Conservation (phyloP, 2,113 vertebrate genomes). For the Theropithecus gelada region DNA sequence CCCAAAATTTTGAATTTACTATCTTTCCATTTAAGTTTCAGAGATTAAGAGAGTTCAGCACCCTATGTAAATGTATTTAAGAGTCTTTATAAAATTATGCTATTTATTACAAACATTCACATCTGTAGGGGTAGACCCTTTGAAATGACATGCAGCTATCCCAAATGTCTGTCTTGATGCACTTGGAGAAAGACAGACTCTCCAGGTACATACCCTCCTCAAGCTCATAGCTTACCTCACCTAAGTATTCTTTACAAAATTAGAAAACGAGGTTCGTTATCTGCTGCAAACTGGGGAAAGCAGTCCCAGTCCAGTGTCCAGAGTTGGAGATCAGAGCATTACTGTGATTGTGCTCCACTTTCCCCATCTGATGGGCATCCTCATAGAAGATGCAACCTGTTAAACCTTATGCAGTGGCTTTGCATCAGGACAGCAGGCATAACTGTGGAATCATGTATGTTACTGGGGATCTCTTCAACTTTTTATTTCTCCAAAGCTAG, state of each 20-base stretch:
- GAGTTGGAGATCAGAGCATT: neutral
- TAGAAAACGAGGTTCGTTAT: neutral
- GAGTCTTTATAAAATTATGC: neutral
- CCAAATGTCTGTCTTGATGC: neutral
- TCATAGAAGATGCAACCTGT: neutral
- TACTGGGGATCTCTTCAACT: neutral
- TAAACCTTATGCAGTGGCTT: neutral
- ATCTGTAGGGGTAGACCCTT: neutral
- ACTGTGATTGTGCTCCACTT: too few species aligned
- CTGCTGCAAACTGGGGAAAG: neutral
- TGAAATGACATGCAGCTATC: neutral
- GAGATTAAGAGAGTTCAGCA: neutral
- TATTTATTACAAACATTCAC: neutral
- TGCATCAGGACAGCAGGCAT: neutral
- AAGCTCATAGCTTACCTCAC: neutral
- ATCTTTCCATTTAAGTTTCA: neutral
- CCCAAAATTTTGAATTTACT: neutral
- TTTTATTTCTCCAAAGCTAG: neutral
- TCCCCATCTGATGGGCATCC: neutral
- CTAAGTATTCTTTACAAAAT: neutral
- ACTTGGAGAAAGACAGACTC: neutral
- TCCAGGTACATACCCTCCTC: neutral
- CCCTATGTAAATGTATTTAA: neutral
- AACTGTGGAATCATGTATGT: neutral
- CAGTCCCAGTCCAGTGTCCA: neutral